phyloP scores from a whole-genome alignment of 1,140 invertebrate species.

The Pseudomyrmex pallidus region DNA sequence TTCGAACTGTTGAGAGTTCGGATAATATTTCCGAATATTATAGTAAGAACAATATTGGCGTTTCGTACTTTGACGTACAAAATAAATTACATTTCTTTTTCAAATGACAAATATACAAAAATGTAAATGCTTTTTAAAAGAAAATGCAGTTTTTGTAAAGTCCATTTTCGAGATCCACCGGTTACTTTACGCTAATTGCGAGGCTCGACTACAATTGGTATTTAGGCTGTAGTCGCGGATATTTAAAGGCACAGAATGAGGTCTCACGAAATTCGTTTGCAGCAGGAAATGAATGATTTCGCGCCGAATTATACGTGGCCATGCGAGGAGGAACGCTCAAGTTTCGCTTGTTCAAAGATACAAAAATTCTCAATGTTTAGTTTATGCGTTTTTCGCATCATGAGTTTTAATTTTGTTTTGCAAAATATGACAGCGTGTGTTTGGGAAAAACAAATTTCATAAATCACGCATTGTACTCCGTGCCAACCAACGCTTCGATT shows the following conservation, averaged over 20 bases:
- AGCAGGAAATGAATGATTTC: conserved; percentile 41
- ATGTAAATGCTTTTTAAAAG: neutral
- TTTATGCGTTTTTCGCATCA: neutral
- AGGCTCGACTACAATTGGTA: conserved; percentile 4
- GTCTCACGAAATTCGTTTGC: conserved; percentile 41
- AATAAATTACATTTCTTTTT: neutral
- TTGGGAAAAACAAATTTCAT: neutral
- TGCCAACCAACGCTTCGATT: neutral
- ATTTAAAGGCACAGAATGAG: conserved; percentile 47
- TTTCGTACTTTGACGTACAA: neutral
- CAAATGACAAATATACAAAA: neutral
- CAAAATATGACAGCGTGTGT: too few species aligned
- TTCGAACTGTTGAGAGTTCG: neutral
- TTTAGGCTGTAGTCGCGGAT: conserved; percentile 7
- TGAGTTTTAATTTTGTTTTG: neutral
- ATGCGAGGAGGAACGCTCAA: neutral
- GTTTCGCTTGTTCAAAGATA: neutral
- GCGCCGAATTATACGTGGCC: neutral
- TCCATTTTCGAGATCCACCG: neutral
- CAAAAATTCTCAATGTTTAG: neutral
- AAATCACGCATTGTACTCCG: neutral
- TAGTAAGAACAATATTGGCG: neutral
- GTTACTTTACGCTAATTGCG: neutral
- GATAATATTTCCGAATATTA: neutral
- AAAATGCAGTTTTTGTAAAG: neutral